Evolutionary conservation across 2,888 invertebrate species (phyloP).

Genomic region (Drosophila tanythrix): DNA sequence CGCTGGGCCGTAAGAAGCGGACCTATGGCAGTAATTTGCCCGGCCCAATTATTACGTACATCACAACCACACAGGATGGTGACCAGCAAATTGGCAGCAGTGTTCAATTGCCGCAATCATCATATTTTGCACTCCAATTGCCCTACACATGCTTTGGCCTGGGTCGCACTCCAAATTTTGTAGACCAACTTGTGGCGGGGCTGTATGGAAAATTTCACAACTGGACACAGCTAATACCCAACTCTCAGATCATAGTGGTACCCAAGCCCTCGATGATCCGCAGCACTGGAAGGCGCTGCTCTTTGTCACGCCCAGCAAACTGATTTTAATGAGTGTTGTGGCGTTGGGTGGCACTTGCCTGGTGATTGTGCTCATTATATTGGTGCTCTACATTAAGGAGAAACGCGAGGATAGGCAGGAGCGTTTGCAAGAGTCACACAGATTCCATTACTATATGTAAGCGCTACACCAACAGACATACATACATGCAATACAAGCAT

Average conservation of each 20-base stretch:
- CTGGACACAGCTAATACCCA: slow-evolving; percentile 98
- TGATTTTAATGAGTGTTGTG: slow-evolving; percentile 95
- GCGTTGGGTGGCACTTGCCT: slow-evolving; percentile 94
- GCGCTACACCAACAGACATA: slow-evolving; percentile 6
- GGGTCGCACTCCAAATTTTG: slow-evolving; percentile 99
- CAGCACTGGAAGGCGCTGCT: slow-evolving; percentile 94
- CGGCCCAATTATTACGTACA: slow-evolving; percentile 94
- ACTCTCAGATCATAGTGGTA: slow-evolving; percentile 98
- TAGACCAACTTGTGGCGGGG: slow-evolving; percentile 94
- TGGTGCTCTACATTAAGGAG: slow-evolving; percentile 95
- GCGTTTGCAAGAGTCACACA: slow-evolving; percentile 91
- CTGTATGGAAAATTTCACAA: slow-evolving; percentile 89
- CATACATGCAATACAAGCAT: slow-evolving; percentile 18
- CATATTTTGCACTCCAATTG: slow-evolving; percentile 95
- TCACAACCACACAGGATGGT: slow-evolving; percentile 95
- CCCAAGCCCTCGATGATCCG: slow-evolving; percentile 93
- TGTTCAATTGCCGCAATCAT: slow-evolving; percentile 95
- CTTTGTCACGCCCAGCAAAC: slow-evolving; percentile 97
- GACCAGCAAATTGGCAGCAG: slow-evolving; percentile 91
- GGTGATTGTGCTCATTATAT: slow-evolving; percentile 93
- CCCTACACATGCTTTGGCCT: slow-evolving; percentile 98
- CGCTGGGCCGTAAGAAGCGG: slow-evolving; percentile 90
- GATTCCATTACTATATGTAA: slow-evolving; percentile 95
- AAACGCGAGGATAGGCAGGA: slow-evolving; percentile 92
- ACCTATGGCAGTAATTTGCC: slow-evolving; percentile 96